Base-by-base conservation (phyloP, 1,140 invertebrate genomes). In the Camponotus vicinus region DNA sequence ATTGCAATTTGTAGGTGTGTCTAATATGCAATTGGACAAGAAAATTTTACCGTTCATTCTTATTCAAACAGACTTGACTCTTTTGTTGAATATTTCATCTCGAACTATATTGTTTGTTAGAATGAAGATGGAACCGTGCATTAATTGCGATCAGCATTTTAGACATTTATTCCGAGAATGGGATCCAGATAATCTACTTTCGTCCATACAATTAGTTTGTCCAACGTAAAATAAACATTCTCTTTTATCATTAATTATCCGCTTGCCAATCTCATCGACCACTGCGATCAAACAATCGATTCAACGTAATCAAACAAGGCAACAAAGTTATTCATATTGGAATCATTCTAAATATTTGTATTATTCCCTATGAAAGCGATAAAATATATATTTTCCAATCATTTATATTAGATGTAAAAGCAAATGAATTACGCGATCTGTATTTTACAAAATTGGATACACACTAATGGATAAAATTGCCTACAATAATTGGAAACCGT, bases 171-270 rank as follows among this genome's bases (percentile, higher is more conserved):
- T 42, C n/a, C 40, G 34, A 32, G 27, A 15, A 15, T 27, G 67
- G 45, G 69, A 61, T 61, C 7, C 55, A 45, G 79, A 83, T 83
- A 83, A 79, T 69, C 27, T 45, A 85, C 63, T 59, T 84, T 45
- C 32, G 15, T 13, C 27, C 63, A 37, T 57, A 80, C 52, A 52
- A 66, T 37, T 76, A 69, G 45, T 85, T 85, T 40, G 40, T 18
- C 37, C 18, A 42, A 59, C 32, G 45, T 34, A 66, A 78, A 79
- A 79, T 49, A 69, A 85, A 85, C 64, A 73, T 75, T 61, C 79
- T 73, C 69, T 69, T 83, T 83, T 75, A 83, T 83, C 79, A 83
- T 83, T 83, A 83, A 83, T 73, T 83, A 73, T 42, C 40, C 42
- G 79, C 27, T 73, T 59, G 67, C n/a, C 79, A 83, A 83, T 83